Percentiles rank a stretch among this genome's conserved stretches.
Conservation (phyloP, 2,888 invertebrate genomes). For the Diarsia brunnea region DNA sequence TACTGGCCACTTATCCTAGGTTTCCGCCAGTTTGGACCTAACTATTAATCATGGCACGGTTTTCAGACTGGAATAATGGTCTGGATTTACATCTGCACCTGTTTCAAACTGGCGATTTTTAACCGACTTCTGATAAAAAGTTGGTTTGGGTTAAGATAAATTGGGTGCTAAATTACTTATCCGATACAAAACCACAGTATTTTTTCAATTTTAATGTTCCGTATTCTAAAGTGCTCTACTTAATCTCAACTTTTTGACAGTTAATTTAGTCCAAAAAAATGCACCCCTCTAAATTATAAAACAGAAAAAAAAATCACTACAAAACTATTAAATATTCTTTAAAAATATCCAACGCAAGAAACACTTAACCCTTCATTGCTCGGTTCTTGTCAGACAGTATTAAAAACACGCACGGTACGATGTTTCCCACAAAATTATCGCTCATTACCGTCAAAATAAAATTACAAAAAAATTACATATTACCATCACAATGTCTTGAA, state of each 20-base stretch:
- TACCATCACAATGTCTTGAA: conserved; percentile 29
- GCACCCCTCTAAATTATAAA: neutral
- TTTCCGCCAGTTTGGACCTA: conserved; percentile 42
- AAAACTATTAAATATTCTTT: neutral
- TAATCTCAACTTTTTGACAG: neutral
- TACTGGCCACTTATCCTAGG: conserved; percentile 54
- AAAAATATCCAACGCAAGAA: neutral
- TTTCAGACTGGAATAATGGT: conserved; percentile 50
- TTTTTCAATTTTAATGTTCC: neutral
- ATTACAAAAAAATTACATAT: conserved; percentile 13
- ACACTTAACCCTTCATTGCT: conserved; percentile 36
- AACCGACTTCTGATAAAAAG: conserved; percentile 36
- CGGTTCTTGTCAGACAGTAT: conserved; percentile 10
- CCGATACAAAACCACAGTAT: neutral
- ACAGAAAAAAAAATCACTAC: neutral
- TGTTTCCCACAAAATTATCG: conserved; percentile 58
- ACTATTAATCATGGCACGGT: conserved; percentile 64
- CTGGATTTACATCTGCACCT: conserved; percentile 61
- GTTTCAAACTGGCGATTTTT: conserved; percentile 52
- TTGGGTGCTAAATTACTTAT: neutral
- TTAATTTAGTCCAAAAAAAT: neutral
- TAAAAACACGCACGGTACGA: conserved; percentile 30
- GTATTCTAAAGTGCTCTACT: neutral
- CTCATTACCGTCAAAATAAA: conserved; percentile 57
- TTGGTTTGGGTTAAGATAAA: conserved; percentile 1